A percentile compares a stretch with the other conserved stretches of the same genome.
Conservation (phyloP, 2,797 vertebrate genomes). For the Delichon dasypus region DNA sequence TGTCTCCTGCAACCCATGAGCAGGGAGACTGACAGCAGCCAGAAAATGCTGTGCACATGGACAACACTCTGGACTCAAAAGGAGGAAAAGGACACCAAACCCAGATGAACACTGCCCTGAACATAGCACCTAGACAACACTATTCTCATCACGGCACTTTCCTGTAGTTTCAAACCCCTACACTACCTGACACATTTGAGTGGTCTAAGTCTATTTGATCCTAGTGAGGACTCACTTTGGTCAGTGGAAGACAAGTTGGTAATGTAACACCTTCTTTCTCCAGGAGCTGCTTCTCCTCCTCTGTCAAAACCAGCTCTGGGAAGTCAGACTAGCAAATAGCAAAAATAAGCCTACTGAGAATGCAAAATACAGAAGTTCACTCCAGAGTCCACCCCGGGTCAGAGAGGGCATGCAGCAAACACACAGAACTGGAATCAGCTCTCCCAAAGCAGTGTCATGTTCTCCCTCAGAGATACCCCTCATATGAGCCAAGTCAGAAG, state of each 20-base stretch:
- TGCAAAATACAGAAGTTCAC: not conserved
- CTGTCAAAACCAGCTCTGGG: slow-evolving; percentile 82
- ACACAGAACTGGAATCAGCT: not conserved
- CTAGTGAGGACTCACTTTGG: slow-evolving; percentile 78
- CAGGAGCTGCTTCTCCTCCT: slow-evolving; percentile 87
- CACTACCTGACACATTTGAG: not conserved
- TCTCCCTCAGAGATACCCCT: not conserved
- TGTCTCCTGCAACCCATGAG: not conserved
- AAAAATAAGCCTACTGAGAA: not conserved
- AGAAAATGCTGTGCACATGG: not conserved
- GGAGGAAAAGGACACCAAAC: not conserved
- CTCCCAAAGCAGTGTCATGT: not conserved
- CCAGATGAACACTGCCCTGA: not conserved
- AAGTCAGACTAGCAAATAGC: slow-evolving; percentile 73
- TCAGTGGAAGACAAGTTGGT: slow-evolving; percentile 84
- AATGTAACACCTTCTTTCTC: slow-evolving; percentile 84
- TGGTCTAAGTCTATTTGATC: not conserved
- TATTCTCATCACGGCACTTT: not conserved
- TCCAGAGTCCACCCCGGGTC: fast-evolving
- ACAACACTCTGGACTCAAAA: fast-evolving
- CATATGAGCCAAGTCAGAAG: not conserved
- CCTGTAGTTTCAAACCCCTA: not conserved
- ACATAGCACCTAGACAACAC: not conserved
- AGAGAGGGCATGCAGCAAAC: not conserved
- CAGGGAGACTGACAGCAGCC: not conserved